Conservation (phyloP, 2,113 vertebrate genomes). For the Tringa solitaria region DNA sequence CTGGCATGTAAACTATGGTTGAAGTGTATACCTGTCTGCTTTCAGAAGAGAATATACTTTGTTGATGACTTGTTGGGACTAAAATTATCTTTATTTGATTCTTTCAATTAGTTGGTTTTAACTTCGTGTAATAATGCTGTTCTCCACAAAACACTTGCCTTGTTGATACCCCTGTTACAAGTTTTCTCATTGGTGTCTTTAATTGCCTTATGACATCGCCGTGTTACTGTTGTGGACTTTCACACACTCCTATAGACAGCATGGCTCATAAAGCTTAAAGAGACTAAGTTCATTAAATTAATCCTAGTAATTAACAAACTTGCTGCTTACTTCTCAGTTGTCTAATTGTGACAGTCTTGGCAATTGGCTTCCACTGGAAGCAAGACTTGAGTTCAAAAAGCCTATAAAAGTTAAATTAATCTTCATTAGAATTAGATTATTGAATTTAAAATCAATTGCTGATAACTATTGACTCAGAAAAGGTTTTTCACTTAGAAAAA, state of each 20-base stretch:
- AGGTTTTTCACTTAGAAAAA: background rate
- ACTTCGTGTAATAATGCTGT: background rate
- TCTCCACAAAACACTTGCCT: background rate
- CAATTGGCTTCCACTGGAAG: slow-evolving; percentile 76
- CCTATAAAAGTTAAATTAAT: slow-evolving; percentile 76
- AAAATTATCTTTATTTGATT: slow-evolving; percentile 2
- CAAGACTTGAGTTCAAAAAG: slow-evolving; percentile 76
- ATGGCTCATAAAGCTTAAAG: slow-evolving; percentile 74
- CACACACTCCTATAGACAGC: slow-evolving; percentile 30
- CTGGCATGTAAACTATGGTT: background rate
- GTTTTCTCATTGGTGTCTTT: slow-evolving; percentile 34
- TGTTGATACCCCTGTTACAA: background rate
- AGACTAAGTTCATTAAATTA: slow-evolving; percentile 78
- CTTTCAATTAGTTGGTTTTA: background rate
- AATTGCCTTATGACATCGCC: slow-evolving; percentile 51
- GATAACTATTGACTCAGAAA: slow-evolving; percentile 65
- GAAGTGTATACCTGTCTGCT: background rate
- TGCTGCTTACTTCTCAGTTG: slow-evolving; percentile 67
- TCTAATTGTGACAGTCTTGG: slow-evolving; percentile 73
- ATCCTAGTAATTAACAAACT: slow-evolving; percentile 75
- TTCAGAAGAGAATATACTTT: background rate
- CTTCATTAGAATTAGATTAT: slow-evolving; percentile 80
- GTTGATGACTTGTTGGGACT: background rate
- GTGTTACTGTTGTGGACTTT: slow-evolving; percentile 58
- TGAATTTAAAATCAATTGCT: slow-evolving; percentile 64